Base-by-base conservation (phyloP, 2,888 invertebrate genomes). In the Calameuta filiformis region DNA sequence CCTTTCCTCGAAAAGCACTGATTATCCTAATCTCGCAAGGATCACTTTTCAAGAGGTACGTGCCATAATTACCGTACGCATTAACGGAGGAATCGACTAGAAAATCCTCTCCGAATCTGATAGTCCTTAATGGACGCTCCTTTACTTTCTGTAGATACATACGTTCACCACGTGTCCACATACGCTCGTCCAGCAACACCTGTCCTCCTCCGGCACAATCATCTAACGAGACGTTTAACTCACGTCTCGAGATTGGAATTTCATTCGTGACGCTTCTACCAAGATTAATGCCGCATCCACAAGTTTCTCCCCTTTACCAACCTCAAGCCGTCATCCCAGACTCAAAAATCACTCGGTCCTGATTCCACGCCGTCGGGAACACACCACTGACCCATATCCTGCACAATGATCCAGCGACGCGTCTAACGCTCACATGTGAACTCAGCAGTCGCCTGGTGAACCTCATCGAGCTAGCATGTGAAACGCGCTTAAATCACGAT, bases 381-480 rank as follows among this genome's bases (percentile, higher is more conserved):
- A 56, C 23, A 56, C 56, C 76, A 78, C 75, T 78, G 73, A 78
- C 78, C 78, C 76, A 78, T 78, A 78, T 78, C 78, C 56, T 23
- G 4, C 56, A 23, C 56, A 1, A 23, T 56, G 56, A 56, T 56
- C 56, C 2, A 56, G 56, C 56, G 2, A 23, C 6, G 23, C 56
- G 2, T 23, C 56, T 9, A 23, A 23, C 23, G 56, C 68, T 75
- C 75, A 31, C 15, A 68, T 75, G 75, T 68, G 71, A 56, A 74
- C 56, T 37, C n/a, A 74, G 71, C 77, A 56, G 33, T 31, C 71
- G 31, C 33, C 56, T 4, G 12, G 33, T 31, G 71, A 31, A 23
- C 71, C 71, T 31, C 71, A 30, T 3, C 71, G 35, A 35, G 35
- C 23, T 6, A 56, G 0, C 40, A 56, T 23, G 71, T 11, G 71